A percentile compares a stretch with the other conserved stretches of the same genome.
phyloP scores from a whole-genome alignment of 1,140 invertebrate species.

The Trachymyrmex cornetzi region DNA sequence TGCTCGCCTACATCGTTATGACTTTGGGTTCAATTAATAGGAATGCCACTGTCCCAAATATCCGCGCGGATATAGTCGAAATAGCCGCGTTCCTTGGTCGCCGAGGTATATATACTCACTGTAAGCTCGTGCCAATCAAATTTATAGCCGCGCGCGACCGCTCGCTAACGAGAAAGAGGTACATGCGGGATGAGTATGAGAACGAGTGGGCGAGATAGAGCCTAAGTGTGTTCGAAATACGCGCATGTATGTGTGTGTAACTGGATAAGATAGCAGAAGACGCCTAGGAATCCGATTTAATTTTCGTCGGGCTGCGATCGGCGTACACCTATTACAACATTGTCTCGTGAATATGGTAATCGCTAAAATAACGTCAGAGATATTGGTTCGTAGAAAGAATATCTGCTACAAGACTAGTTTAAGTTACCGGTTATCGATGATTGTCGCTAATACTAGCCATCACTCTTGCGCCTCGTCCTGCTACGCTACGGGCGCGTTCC shows the following conservation, averaged over 20 bases:
- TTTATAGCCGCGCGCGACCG: conserved; percentile 68
- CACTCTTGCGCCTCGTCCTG: conserved; percentile 28
- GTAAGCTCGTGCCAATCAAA: conserved; percentile 66
- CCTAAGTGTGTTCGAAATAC: conserved; percentile 60
- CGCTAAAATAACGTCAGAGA: conserved; percentile 52
- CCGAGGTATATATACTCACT: background rate
- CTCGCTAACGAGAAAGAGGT: conserved; percentile 72
- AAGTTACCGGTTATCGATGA: conserved; percentile 61
- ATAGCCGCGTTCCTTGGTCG: background rate
- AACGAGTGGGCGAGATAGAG: conserved; percentile 59
- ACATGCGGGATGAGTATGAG: conserved; percentile 13
- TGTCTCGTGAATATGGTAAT: conserved; percentile 72
- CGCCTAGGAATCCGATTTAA: conserved; percentile 55
- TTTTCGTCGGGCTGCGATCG: conserved; percentile 44
- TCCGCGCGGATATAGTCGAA: conserved; percentile 38
- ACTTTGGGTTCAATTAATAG: conserved; percentile 69
- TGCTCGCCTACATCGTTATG: background rate
- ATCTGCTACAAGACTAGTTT: conserved; percentile 54
- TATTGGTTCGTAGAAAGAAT: conserved; percentile 54
- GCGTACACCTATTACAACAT: conserved; percentile 60
- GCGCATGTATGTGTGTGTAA: conserved; percentile 15
- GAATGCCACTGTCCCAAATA: conserved; percentile 69
- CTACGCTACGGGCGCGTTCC: background rate
- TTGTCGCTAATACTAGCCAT: conserved; percentile 52
- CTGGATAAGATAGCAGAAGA: conserved; percentile 65